Evolutionary conservation across 2,888 invertebrate genomes (phyloP).

Genomic region (Epinotia bilunana): DNA sequence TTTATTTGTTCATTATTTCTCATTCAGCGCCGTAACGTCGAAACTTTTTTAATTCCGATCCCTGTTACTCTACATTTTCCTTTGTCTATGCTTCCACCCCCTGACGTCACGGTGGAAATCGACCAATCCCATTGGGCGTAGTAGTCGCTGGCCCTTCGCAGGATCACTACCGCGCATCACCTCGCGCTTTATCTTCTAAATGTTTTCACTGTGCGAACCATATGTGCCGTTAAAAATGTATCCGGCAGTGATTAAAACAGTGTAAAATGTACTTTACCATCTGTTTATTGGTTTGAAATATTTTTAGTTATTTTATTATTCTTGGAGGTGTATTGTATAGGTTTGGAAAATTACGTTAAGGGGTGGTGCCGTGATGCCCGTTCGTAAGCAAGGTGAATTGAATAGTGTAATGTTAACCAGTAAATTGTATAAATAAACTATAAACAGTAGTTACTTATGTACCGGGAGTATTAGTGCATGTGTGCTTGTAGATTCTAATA

Average conservation of each 20-base stretch:
- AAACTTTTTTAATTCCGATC: slow-evolving; percentile 59
- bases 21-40: slow-evolving; percentile 36
- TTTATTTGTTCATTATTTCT: background rate
- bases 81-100: slow-evolving; percentile 82
- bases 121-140: slow-evolving; percentile 85
- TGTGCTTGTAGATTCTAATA: slow-evolving; percentile 22
- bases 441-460: background rate
- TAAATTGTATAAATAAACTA: slow-evolving; percentile 16
- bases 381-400: slow-evolving; percentile 89
- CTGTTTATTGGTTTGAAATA: slow-evolving; percentile 65
- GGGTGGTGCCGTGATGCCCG: slow-evolving; percentile 87
- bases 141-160: slow-evolving; percentile 77
- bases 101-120: slow-evolving; percentile 86
- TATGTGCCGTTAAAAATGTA: slow-evolving; percentile 71
- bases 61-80: slow-evolving; percentile 61
- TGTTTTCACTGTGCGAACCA: slow-evolving; percentile 77
- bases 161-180: slow-evolving; percentile 73
- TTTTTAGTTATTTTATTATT: slow-evolving; percentile 69
- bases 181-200: slow-evolving; percentile 69
- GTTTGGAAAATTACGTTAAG: slow-evolving; percentile 76
- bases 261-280: slow-evolving; percentile 69
- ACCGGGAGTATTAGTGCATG: slow-evolving; percentile 21
- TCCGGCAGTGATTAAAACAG: slow-evolving; percentile 70
- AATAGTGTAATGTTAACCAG: slow-evolving; percentile 44
- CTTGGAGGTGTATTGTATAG: slow-evolving; percentile 64